Conservation (phyloP, 2,113 vertebrate genomes). For the Ammodytes dubius region DNA sequence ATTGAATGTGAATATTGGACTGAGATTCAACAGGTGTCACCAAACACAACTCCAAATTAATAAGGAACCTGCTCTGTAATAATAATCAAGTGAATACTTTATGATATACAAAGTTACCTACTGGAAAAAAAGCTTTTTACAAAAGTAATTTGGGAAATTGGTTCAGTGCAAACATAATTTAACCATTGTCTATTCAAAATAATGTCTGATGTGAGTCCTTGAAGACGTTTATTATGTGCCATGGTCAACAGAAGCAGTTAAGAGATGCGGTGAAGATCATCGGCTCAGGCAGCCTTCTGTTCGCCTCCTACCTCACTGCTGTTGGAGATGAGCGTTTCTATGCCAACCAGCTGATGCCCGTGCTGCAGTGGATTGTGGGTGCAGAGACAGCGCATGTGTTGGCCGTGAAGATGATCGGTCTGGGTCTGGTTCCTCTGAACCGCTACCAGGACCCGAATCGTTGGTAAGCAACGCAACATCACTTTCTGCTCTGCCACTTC, state of each 20-base stretch:
- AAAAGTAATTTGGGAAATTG: background rate
- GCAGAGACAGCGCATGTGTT: constrained; percentile 88
- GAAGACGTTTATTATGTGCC: background rate
- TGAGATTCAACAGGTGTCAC: too few species aligned
- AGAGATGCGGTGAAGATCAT: constrained; percentile 80
- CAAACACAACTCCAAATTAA: too few species aligned
- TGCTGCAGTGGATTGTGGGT: constrained; percentile 86
- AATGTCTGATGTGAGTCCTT: background rate
- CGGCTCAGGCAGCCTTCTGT: constrained; percentile 87
- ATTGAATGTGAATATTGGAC: too few species aligned
- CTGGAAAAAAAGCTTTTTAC: background rate
- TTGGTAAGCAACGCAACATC: constrained; percentile 80
- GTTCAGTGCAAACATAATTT: background rate
- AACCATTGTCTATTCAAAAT: background rate
- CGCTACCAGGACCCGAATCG: constrained; percentile 83
- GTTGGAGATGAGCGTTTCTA: constrained; percentile 91
- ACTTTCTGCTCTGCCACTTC: background rate
- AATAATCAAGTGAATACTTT: too few species aligned
- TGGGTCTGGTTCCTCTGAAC: constrained; percentile 86
- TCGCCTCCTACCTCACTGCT: constrained; percentile 86
- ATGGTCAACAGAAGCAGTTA: constrained; percentile 76
- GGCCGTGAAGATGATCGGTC: constrained; percentile 82
- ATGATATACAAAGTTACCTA: too few species aligned
- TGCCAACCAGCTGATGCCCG: constrained; percentile 88
- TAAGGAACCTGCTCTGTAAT: too few species aligned